These are phyloP conservation scores for Andrena minutula DNA, from an alignment of 2,888 invertebrate genomes.

Conservation along the genomic window DNA sequence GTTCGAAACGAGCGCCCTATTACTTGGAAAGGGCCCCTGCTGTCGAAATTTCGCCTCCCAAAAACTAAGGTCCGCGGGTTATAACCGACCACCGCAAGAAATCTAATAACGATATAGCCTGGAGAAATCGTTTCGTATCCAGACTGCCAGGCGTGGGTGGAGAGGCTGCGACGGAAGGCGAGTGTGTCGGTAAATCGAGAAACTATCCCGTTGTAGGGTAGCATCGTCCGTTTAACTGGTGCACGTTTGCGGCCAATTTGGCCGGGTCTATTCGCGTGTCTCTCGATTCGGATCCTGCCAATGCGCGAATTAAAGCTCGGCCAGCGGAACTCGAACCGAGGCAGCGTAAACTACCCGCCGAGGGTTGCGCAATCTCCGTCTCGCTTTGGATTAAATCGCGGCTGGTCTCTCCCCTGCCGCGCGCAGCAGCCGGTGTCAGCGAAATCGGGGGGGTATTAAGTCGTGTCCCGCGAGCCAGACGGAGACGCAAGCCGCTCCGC, in stretches of 20 bases:
- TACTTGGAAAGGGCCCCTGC: not conserved
- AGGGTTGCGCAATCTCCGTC: conserved; percentile 14
- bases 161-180: not conserved
- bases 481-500: conserved; percentile 9
- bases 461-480: conserved; percentile 15
- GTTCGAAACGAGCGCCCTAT: no score
- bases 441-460: conserved; percentile 46
- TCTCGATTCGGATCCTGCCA: conserved; percentile 59
- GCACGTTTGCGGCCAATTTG: conserved; percentile 65
- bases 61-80: conserved; percentile 2
- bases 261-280: conserved; percentile 49
- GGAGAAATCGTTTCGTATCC: conserved; percentile 24
- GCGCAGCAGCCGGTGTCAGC: conserved; percentile 54
- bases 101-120: conserved; percentile 52
- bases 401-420: conserved; percentile 40
- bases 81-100: conserved; percentile 35
- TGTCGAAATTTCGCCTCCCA: not conserved
- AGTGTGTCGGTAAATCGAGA: conserved; percentile 25
- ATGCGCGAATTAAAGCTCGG: conserved; percentile 64
- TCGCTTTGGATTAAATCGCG: conserved; percentile 52
- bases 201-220: conserved; percentile 18
- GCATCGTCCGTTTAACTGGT: conserved; percentile 54
- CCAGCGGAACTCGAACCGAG: conserved; percentile 48
- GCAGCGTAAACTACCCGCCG: conserved; percentile 34
- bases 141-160: conserved; percentile 29